Evolutionary conservation across 2,888 invertebrate genomes (phyloP).

Genomic region (Melanostoma scalare): DNA sequence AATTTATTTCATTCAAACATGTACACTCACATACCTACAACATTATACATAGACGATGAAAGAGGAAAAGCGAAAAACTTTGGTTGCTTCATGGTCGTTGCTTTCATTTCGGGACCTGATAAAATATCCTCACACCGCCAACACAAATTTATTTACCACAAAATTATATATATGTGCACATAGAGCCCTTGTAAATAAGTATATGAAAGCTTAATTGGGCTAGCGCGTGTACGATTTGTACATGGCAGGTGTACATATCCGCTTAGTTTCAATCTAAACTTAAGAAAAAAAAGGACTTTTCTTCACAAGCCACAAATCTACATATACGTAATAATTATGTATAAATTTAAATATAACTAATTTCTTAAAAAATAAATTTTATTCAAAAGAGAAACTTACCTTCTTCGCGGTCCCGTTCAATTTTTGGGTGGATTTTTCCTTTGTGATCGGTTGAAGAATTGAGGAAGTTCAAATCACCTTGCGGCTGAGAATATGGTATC

Average conservation of each 20-base stretch:
- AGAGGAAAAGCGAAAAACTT: conserved; percentile 50
- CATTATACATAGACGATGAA: not conserved
- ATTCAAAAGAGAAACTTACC: conserved; percentile 76
- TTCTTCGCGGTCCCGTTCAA: conserved; percentile 82
- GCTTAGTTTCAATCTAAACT: not conserved
- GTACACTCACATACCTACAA: not conserved
- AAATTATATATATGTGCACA: conserved; percentile 19
- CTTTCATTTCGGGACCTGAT: conserved; percentile 34
- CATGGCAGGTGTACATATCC: conserved; percentile 10
- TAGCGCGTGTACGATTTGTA: conserved; percentile 36
- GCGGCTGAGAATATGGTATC: conserved; percentile 82
- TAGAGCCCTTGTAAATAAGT: conserved; percentile 1
- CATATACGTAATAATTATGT: conserved; percentile 16
- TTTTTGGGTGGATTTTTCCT: conserved; percentile 82
- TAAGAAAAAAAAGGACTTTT: not conserved
- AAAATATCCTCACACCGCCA: conserved; percentile 58
- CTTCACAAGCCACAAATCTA: not conserved
- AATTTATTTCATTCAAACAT: conserved; percentile 20
- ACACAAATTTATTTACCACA: conserved; percentile 42
- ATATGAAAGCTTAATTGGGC: conserved; percentile 52
- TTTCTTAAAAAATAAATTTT: not conserved
- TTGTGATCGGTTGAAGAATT: conserved; percentile 81
- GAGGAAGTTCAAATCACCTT: conserved; percentile 82
- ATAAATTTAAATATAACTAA: not conserved
- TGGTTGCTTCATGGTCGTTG: conserved; percentile 42